Evolutionary conservation across 2,113 vertebrate genomes (phyloP), one percentile per base, ranked within the genome.

Genomic region (Corythornis vintsioides): DNA sequence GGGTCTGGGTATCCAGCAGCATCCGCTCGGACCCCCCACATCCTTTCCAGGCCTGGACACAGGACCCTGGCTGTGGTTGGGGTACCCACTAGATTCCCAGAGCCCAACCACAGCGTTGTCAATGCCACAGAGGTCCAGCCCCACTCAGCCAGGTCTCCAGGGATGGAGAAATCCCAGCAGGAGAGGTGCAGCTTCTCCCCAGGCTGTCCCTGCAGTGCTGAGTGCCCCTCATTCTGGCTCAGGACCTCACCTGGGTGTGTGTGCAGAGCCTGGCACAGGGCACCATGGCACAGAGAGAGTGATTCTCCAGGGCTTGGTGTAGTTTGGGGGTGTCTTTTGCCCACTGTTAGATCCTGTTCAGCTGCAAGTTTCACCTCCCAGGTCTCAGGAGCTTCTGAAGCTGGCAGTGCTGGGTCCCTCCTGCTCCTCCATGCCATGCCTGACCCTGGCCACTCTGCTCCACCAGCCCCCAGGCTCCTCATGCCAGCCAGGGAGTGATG

Each of bases 81-180:
- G 78, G 42, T 2, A 74, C 3, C 79, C 60, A 61, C 65, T 1
- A 9, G 60, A 19, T 57, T 67, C 67, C 40, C 76, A 59, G 53
- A 61, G 40, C 56, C 70, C 65, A 74, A 78, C 52, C 35, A 15
- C 31, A 52, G 42, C 25, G 0, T 1, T 57, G 70, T 25, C 55
- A 83, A 81, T 15, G 55, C 33, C 56, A 11, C 35, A 47, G n/a
- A n/a, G 38, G 24, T 10, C 28, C 71, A 53, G 59, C 13, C 61
- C 16, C 8, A 2, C 25, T 56, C 29, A 26, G 48, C 16, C 42
- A 48, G 71, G 4, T 7, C 33, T 25, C 24, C 48, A 50, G 48
- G 48, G 48, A 24, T 50, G 48, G 48, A 13, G 22, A 50, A 28
- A 3, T 21, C 48, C 55, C 29, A 0, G 0, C 0, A 40, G 55